Conservation (phyloP, 2,888 invertebrate species). For the Melanophora roralis region DNA sequence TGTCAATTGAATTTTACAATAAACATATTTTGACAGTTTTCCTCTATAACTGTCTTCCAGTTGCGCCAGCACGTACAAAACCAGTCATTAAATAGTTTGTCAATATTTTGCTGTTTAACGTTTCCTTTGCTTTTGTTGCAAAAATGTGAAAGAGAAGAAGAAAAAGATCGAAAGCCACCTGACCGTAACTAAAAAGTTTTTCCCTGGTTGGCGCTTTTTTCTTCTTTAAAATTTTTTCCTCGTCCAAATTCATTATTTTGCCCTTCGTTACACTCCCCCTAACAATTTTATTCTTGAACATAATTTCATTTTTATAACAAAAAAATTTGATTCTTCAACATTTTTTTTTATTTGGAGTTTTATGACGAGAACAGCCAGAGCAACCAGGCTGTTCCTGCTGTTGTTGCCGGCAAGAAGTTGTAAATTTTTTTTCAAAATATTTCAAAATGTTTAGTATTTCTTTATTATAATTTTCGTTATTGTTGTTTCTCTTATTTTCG, state of each 20-base stretch:
- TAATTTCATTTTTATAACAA: no score
- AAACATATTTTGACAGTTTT: conserved; percentile 28
- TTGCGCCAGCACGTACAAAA: not conserved
- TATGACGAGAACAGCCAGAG: conserved; percentile 1
- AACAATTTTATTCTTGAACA: no score
- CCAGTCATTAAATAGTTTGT: conserved; percentile 44
- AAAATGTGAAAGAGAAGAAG: not conserved
- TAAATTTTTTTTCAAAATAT: no score
- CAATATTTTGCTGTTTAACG: conserved; percentile 40
- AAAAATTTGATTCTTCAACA: no score
- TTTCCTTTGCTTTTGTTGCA: not conserved
- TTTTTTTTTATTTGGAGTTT: not conserved
- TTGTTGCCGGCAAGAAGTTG: not conserved
- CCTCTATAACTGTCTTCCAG: no score
- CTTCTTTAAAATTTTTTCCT: not conserved
- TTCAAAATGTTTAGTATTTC: conserved; percentile 14
- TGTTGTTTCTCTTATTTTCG: not conserved
- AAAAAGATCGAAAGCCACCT: not conserved
- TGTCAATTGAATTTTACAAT: conserved; percentile 8
- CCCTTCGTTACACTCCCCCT: not conserved
- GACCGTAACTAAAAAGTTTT: conserved; percentile 20
- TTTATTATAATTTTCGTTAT: conserved; percentile 6
- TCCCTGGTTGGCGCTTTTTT: not conserved
- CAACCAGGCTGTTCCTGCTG: no score
- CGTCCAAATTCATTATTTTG: not conserved